These are phyloP conservation scores for Setophaga coronata DNA, from an alignment of 2,113 vertebrate species.

Conservation along the genomic window DNA sequence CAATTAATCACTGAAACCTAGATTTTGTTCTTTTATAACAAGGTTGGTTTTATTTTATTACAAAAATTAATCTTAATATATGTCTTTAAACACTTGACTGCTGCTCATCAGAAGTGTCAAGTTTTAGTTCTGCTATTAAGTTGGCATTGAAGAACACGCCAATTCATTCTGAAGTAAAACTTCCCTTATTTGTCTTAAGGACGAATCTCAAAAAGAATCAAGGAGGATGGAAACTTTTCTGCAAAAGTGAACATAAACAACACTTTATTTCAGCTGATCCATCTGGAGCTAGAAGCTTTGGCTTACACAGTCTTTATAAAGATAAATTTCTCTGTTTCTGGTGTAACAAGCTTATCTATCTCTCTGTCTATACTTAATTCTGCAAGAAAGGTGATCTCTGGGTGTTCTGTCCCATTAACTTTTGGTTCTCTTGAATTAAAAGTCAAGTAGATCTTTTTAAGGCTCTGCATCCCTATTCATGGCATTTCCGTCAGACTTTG, in stretches of 20 bases:
- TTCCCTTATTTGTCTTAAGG: background rate
- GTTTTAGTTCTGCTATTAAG: background rate
- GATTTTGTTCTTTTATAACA: background rate
- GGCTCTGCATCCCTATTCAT: background rate
- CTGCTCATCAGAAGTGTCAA: background rate
- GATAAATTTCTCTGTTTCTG: background rate
- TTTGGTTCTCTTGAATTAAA: background rate
- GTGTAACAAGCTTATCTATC: background rate
- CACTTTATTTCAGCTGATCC: background rate
- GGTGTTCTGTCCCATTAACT: background rate
- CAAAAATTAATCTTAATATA: background rate
- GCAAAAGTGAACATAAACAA: background rate
- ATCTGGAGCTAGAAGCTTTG: background rate
- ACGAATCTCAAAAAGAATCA: background rate
- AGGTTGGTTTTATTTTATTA: background rate
- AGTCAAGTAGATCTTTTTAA: background rate
- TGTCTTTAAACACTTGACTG: background rate
- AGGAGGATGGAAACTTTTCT: background rate
- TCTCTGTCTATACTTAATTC: background rate
- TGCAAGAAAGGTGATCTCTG: background rate
- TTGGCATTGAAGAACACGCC: background rate
- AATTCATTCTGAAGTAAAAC: background rate
- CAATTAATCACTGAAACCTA: background rate
- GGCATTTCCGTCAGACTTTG: background rate
- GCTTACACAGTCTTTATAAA: background rate